Evolutionary conservation across 2,113 vertebrate species (phyloP), one percentile per base, ranked within the genome.

Genomic region (Forbesichthys papilliferus): DNA sequence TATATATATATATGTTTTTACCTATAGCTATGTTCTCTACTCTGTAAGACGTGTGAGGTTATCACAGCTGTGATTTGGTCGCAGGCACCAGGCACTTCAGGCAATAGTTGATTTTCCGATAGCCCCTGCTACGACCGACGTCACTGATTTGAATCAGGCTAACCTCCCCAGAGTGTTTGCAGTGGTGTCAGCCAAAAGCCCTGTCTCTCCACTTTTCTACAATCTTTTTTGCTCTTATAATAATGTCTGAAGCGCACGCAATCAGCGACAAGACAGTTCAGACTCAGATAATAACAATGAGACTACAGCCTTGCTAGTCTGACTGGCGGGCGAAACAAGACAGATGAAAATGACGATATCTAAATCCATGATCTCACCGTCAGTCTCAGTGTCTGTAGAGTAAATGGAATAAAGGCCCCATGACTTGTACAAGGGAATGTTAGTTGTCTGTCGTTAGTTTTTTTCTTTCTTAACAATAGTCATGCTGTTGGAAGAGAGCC

Each of bases 241-340:
- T 73, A 67, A 77, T 73, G 74, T 86, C 73, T 77, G 53, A 62
- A 60, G 11, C 49, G 18, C 58, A 61, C 36, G 63, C 48, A 77
- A 83, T 80, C 74, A 80, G 57, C 70, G 79, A 77, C 75, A 66
- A 13, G 77, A 75, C 14, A 9, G 61, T 78, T 82, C 71, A 69
- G 47, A 56, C 63, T 64, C 42, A 67, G n/a, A 74, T 51, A 14
- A 48, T 14, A 27, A 55, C 69, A 62, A 64, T 18, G 46, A 66
- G 69, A 76, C 27, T 73, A 79, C 66, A 57, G 47, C 55, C 16
- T 10, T 70, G 63, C 60, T 58, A 58, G 64, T 66, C 67, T 69
- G 36, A 34, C 61, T 63, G 63, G 68, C 42, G 8, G 33, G 74
- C 7, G 36, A 7, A 42, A 58, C 1, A 59, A 61, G 57, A 68